These are phyloP conservation scores for Cryptotermes secundus DNA, from an alignment of 1,140 invertebrate genomes.

Conservation along the genomic window DNA sequence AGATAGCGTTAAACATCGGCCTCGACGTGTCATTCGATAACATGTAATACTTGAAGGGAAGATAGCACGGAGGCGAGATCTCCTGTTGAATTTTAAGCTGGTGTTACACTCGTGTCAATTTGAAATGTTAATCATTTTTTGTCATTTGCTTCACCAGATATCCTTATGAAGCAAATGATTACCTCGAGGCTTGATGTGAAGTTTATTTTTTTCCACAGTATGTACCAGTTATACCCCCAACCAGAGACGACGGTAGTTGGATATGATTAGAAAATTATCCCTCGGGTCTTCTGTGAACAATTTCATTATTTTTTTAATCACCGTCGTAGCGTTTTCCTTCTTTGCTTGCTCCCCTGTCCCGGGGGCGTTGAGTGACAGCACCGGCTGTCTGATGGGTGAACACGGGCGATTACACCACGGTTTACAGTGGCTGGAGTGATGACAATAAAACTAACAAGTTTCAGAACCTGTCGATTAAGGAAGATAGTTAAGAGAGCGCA, in stretches of 20 bases:
- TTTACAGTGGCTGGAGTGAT: too few species aligned
- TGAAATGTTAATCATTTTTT: not conserved
- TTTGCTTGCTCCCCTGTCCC: not conserved
- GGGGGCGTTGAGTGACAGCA: not conserved
- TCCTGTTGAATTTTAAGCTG: too few species aligned
- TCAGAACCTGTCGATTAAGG: too few species aligned
- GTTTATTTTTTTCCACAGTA: not conserved
- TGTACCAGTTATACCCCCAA: not conserved
- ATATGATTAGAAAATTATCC: constrained; percentile 29
- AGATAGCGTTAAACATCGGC: too few species aligned
- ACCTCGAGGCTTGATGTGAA: not conserved
- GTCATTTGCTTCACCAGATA: not conserved
- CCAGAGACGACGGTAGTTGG: not conserved
- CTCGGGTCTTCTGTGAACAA: constrained; percentile 26
- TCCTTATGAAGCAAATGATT: not conserved
- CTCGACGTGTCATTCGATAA: too few species aligned
- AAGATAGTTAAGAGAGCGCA: too few species aligned
- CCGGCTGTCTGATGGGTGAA: not conserved
- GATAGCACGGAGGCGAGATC: too few species aligned
- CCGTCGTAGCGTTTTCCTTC: constrained; percentile 23
- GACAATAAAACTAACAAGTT: too few species aligned
- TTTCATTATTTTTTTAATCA: constrained; percentile 31
- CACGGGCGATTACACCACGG: not conserved
- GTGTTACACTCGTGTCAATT: not conserved
- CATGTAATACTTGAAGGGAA: too few species aligned